Base-by-base conservation (phyloP, 2,113 vertebrate genomes). In the Chaetops frenatus region DNA sequence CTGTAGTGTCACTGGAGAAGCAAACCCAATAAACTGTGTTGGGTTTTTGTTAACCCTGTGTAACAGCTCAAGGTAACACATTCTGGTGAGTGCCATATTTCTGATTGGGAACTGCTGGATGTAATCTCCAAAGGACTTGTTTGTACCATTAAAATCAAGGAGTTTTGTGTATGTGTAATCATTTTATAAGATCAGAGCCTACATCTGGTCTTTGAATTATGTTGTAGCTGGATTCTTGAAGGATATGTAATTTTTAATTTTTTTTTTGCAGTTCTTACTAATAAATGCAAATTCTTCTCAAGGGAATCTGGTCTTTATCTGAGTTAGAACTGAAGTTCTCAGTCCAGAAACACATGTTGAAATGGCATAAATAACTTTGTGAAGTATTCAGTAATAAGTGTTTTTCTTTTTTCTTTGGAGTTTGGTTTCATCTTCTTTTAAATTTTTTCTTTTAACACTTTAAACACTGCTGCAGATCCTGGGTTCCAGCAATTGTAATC, bases 131-230 rank as follows among this genome's bases (percentile, higher is more conserved):
- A 64, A 90, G 79, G 64, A 64, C 60, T 81, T 90, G 66, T 64
- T 86, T 72, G 84, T 54, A 73, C 67, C 70, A 47, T 91, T 80
- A 79, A 79, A 95, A 91, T 96, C 57, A 85, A 79, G 56, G 72
- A 73, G 92, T 57, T 89, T 18, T 80, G 9, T 86, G 51, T 45
- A 18, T 87, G 22, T 85, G 27, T 78, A 83, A 77, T 86, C 8
- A 1, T 70, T 83, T 83, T 73, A 65, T 58, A 53, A 78, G 89
- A 90, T 90, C 81, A 92, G 80, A 82, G 94, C 62, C 85, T 91
- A 62, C 79, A 90, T 74, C 79, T 95, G 62, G 61, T 88, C 50
- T 87, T 91, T 86, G 81, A 85, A 77, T 95, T 83, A 62, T 3
- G 22, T 69, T 79, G 62, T 91, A 81, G 83, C 86, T 1, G 2